These are phyloP conservation scores for Laothoe populi DNA, from an alignment of 2,888 invertebrate genomes.

Conservation along the genomic window DNA sequence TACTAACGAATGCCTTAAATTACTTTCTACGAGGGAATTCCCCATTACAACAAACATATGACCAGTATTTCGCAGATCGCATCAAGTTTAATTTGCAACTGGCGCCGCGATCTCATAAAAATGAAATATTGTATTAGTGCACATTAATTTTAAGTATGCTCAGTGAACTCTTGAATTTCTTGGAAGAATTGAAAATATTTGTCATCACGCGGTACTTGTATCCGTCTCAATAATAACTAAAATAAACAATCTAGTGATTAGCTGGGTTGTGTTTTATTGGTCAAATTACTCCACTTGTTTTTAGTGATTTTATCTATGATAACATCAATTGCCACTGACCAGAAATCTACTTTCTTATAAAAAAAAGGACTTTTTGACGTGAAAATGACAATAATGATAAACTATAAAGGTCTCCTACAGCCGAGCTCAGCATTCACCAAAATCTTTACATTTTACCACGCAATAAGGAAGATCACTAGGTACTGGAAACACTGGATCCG, in stretches of 20 bases:
- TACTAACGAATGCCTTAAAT: conserved; percentile 23
- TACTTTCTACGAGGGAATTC: conserved; percentile 7
- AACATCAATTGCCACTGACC: too few species aligned
- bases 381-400: too few species aligned
- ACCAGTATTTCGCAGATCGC: conserved; percentile 25
- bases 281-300: too few species aligned
- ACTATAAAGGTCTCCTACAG: background rate
- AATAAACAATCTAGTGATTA: too few species aligned
- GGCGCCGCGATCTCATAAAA: conserved; percentile 27
- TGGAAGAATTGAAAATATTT: background rate
- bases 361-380: too few species aligned
- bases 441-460: conserved; percentile 8
- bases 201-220: too few species aligned
- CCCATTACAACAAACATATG: conserved; percentile 14
- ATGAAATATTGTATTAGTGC: conserved; percentile 25
- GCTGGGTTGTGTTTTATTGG: too few species aligned
- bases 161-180: background rate
- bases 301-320: too few species aligned
- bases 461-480: conserved; percentile 15
- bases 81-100: conserved; percentile 26
- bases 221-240: too few species aligned
- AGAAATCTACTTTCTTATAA: too few species aligned
- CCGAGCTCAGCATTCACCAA: background rate
- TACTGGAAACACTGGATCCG: conserved; percentile 29
- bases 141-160: conserved; percentile 6